phyloP scores from a whole-genome alignment of 2,113 vertebrate species.

The Geothlypis trichas region DNA sequence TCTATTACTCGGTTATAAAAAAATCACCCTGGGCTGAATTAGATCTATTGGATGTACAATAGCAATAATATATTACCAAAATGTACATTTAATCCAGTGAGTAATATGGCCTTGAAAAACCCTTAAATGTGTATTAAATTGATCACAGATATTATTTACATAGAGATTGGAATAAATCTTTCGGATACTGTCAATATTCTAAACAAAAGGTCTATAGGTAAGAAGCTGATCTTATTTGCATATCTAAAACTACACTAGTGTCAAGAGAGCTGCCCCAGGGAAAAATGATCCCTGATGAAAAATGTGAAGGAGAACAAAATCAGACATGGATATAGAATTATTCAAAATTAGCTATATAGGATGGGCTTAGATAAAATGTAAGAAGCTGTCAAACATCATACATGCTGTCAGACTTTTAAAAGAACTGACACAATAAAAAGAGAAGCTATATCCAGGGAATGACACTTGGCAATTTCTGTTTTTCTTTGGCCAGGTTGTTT shows the following conservation, averaged over 20 bases:
- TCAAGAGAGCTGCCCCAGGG: not conserved
- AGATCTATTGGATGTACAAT: constrained; percentile 54
- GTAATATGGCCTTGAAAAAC: constrained; percentile 3
- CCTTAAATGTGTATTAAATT: constrained; percentile 25
- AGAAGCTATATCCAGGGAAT: not conserved
- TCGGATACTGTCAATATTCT: not conserved
- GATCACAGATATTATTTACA: constrained; percentile 39
- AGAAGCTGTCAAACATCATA: not conserved
- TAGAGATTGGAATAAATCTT: not conserved
- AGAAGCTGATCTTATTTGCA: not conserved
- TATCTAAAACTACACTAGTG: not conserved
- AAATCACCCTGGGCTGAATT: constrained; percentile 69
- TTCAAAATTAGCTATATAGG: not conserved
- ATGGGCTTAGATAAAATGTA: not conserved
- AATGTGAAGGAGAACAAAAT: not conserved
- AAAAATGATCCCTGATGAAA: not conserved
- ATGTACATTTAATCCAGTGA: constrained; percentile 30
- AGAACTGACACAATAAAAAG: not conserved
- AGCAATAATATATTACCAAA: constrained; percentile 47
- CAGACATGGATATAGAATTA: not conserved
- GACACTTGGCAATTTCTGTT: not conserved
- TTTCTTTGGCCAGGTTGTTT: not conserved
- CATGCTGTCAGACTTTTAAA: not conserved
- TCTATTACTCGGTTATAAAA: constrained; percentile 69
- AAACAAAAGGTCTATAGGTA: not conserved